Evolutionary conservation across 2,113 vertebrate genomes (phyloP).

Genomic region (Mohoua ochrocephala): DNA sequence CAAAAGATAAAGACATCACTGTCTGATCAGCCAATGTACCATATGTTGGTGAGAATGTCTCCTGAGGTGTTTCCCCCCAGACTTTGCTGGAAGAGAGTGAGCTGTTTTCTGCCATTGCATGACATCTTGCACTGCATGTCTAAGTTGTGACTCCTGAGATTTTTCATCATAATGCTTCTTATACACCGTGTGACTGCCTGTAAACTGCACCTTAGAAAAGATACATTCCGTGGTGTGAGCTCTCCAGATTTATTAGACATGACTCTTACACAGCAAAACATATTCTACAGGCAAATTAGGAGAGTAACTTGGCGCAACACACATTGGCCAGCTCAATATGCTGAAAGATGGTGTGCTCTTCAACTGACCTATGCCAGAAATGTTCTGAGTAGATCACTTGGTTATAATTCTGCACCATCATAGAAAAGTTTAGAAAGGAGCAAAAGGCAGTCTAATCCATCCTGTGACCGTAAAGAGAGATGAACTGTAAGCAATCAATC

Average conservation of each 20-base stretch:
- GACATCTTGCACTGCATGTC: neutral
- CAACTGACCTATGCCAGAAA: neutral
- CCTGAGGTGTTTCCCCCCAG: neutral
- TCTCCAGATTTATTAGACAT: neutral
- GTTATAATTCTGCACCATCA: neutral
- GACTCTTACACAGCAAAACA: neutral
- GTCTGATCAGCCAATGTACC: neutral
- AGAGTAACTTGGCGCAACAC: neutral
- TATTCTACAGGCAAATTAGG: neutral
- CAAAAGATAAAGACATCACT: neutral
- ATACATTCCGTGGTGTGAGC: neutral
- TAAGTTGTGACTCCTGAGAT: neutral
- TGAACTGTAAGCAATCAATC: neutral
- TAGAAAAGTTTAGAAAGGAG: neutral
- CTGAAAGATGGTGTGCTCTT: neutral
- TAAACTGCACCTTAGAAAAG: neutral
- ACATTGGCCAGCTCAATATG: fast-evolving
- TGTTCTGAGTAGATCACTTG: neutral
- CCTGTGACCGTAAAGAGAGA: neutral
- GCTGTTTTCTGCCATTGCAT: neutral
- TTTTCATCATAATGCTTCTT: neutral
- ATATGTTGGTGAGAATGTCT: neutral
- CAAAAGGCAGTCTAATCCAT: neutral
- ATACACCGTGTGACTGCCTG: neutral
- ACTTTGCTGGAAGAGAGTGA: neutral